These are phyloP conservation scores for Sciurus carolinensis DNA, from an alignment of 2,797 vertebrate species.

Conservation along the genomic window DNA sequence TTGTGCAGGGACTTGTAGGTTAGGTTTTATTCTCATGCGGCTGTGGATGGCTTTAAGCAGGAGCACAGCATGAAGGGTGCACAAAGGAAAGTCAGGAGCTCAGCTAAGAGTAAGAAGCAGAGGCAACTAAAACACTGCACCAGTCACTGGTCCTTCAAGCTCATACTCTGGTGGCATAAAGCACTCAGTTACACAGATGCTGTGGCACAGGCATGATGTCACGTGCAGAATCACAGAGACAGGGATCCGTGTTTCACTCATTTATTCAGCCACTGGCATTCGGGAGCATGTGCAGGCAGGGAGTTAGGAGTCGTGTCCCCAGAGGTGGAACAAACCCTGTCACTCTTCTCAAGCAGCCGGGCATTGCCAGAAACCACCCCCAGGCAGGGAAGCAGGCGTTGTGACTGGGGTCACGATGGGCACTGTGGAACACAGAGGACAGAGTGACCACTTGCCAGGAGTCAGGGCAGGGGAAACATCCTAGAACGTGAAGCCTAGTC, in stretches of 20 bases:
- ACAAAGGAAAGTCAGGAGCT: neutral
- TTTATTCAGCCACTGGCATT: neutral
- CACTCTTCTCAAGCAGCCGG: neutral
- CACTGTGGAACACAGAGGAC: neutral
- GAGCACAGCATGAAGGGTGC: neutral
- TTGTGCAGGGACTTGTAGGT: neutral
- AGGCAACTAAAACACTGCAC: neutral
- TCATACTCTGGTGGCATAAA: neutral
- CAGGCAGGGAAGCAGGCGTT: rapidly evolving
- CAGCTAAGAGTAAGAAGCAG: neutral
- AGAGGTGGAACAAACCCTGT: neutral
- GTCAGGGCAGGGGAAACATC: neutral
- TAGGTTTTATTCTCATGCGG: neutral
- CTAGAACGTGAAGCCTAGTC: neutral
- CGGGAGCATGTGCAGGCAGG: neutral
- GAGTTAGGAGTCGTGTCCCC: neutral
- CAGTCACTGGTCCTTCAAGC: neutral
- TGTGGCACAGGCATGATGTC: rapidly evolving
- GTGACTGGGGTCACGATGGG: neutral
- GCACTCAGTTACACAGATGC: neutral
- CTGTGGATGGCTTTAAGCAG: neutral
- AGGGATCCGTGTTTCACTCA: neutral
- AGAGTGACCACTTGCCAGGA: too few species aligned
- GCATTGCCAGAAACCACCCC: neutral
- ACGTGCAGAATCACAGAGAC: neutral